Conservation (phyloP, 1,140 invertebrate genomes). For the Gryllus bimaculatus region DNA sequence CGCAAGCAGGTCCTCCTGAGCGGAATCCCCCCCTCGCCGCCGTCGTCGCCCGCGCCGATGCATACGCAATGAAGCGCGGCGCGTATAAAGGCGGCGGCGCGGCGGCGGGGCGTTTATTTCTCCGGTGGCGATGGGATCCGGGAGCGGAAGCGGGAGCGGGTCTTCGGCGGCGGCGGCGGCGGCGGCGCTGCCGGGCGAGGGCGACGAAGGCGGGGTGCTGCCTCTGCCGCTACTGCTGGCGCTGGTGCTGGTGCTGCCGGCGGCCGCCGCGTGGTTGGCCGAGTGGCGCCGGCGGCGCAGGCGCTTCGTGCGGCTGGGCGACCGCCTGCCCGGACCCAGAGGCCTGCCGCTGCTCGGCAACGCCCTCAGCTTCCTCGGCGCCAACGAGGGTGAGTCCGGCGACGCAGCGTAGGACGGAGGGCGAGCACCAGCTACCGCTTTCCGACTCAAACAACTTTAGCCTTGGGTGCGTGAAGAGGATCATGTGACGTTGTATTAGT, state of each 20-base stretch:
- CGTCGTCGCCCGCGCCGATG: too few species aligned
- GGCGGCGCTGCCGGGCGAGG: background rate
- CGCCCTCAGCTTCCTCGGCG: constrained; percentile 56
- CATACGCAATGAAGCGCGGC: background rate
- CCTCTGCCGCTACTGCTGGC: constrained; percentile 35
- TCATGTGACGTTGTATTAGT: too few species aligned
- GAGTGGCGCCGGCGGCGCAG: constrained; percentile 62
- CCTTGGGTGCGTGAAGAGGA: too few species aligned
- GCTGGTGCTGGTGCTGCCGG: constrained; percentile 53
- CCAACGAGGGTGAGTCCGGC: constrained; percentile 31
- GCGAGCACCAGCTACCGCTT: too few species aligned
- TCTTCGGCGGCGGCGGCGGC: background rate
- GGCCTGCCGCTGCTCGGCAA: constrained; percentile 61
- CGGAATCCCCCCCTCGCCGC: too few species aligned
- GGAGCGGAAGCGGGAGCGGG: background rate
- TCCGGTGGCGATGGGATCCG: background rate
- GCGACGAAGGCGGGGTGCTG: background rate
- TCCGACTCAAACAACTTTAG: too few species aligned
- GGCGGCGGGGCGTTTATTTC: background rate
- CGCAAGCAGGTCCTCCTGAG: too few species aligned
- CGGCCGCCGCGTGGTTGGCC: constrained; percentile 53
- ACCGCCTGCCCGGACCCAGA: constrained; percentile 55
- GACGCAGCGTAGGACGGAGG: too few species aligned
- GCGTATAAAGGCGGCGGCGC: background rate
- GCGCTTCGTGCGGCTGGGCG: constrained; percentile 57